phyloP scores from a whole-genome alignment of 2,113 vertebrate genomes.

The Sitta europaea region DNA sequence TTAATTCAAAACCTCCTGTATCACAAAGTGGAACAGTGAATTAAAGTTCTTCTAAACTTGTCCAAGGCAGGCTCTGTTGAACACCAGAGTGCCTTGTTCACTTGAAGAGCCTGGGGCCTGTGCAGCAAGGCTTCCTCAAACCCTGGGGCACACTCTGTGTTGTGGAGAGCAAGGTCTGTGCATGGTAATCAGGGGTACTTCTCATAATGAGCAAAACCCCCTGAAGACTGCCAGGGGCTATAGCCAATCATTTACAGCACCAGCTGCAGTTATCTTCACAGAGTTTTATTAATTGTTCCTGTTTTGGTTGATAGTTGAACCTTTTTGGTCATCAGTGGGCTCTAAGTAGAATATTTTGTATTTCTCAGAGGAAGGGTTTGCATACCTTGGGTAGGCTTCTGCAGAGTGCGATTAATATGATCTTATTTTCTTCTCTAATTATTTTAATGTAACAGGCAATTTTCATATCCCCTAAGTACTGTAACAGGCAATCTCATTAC shows the following conservation, averaged over 20 bases:
- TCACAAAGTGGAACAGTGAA: not conserved
- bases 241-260: not conserved
- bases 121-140: not conserved
- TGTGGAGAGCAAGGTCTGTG: not conserved
- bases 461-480: constrained; percentile 10
- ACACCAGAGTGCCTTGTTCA: not conserved
- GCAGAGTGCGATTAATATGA: not conserved
- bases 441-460: constrained; percentile 18
- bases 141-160: not conserved
- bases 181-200: not conserved
- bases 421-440: constrained; percentile 9
- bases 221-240: not conserved
- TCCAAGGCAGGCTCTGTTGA: not conserved
- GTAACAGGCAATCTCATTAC: not conserved
- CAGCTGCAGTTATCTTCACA: not conserved
- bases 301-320: not conserved
- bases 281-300: not conserved
- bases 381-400: not conserved
- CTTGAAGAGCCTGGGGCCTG: not conserved
- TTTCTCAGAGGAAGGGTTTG: not conserved
- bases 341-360: not conserved
- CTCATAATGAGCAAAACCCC: not conserved
- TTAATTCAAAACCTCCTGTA: not conserved
- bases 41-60: not conserved
- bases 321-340: not conserved